phyloP scores from a whole-genome alignment of 2,797 vertebrate species.

The Cyprinodon diabolis region DNA sequence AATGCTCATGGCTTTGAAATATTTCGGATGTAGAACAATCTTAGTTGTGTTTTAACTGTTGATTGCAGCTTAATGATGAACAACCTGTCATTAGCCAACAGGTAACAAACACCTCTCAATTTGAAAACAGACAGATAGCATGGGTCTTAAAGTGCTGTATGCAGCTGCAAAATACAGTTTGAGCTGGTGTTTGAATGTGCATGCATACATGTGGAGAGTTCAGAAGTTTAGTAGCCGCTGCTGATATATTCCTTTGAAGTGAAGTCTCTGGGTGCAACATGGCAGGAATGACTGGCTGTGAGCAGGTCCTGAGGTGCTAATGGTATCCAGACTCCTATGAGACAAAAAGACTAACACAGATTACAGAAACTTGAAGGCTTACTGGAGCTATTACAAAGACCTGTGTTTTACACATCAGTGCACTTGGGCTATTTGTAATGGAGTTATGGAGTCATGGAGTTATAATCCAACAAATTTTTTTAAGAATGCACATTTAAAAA shows the following conservation, averaged over 20 bases:
- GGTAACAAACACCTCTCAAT: conserved; percentile 46
- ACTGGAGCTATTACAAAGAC: neutral
- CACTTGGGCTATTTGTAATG: too few species aligned
- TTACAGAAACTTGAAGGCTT: conserved; percentile 14
- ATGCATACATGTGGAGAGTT: conserved; percentile 10
- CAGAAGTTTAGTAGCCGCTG: conserved; percentile 35
- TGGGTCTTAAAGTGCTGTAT: conserved; percentile 10
- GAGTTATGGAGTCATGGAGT: too few species aligned
- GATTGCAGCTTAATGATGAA: neutral
- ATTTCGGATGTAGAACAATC: neutral
- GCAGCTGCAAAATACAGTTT: neutral
- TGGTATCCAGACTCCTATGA: conserved; percentile 41
- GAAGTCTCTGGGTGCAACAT: conserved; percentile 27
- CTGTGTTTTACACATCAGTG: conserved; percentile 1
- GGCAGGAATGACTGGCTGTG: conserved; percentile 38
- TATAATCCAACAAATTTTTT: too few species aligned
- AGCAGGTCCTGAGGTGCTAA: conserved; percentile 54
- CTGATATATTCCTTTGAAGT: conserved; percentile 45
- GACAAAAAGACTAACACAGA: conserved; percentile 13
- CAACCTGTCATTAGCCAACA: conserved; percentile 33
- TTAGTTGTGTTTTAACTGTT: conserved; percentile 16
- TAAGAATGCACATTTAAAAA: neutral
- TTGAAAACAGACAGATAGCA: conserved; percentile 19
- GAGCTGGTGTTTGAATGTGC: neutral
- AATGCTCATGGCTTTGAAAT: neutral